phyloP scores from a whole-genome alignment of 2,888 invertebrate species.

The Lithophane leautieri region DNA sequence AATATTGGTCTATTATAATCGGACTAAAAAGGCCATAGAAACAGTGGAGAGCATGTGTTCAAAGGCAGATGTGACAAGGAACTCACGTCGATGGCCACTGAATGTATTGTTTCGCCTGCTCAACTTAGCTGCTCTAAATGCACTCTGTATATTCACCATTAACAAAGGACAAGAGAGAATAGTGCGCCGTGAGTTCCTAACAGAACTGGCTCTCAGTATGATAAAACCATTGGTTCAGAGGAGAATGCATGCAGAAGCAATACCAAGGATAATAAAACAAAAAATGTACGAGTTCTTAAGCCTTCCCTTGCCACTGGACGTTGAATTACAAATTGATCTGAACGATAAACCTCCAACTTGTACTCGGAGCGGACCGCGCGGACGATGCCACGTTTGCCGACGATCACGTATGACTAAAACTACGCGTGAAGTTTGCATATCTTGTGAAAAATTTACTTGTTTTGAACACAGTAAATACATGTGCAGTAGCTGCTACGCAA shows the following conservation, averaged over 20 bases:
- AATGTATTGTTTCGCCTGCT: slow-evolving; percentile 50
- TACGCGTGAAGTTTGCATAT: slow-evolving; percentile 41
- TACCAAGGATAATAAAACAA: slow-evolving; percentile 41
- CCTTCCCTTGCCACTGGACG: slow-evolving; percentile 41
- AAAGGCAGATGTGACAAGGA: slow-evolving; percentile 46
- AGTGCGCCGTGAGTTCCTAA: slow-evolving; percentile 54
- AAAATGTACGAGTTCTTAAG: slow-evolving; percentile 48
- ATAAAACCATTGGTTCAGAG: slow-evolving; percentile 48
- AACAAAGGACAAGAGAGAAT: slow-evolving; percentile 47
- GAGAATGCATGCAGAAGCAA: slow-evolving; percentile 27
- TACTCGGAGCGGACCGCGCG: slow-evolving; percentile 29
- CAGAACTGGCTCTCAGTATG: slow-evolving; percentile 49
- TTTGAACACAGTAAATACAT: slow-evolving; percentile 50
- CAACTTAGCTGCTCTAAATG: slow-evolving; percentile 53
- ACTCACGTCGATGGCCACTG: slow-evolving; percentile 54
- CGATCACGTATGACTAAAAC: slow-evolving; percentile 28
- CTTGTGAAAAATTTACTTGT: slow-evolving; percentile 46
- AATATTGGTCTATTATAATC: slow-evolving; percentile 40
- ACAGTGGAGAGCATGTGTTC: slow-evolving; percentile 48
- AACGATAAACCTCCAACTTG: slow-evolving; percentile 27
- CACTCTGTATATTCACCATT: slow-evolving; percentile 46
- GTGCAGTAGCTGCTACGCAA: slow-evolving; percentile 28
- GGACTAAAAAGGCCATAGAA: slow-evolving; percentile 42
- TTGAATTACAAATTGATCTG: slow-evolving; percentile 34
- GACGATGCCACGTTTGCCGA: slow-evolving; percentile 47